Base-by-base conservation (phyloP, 2,888 invertebrate genomes). In the Ochropacha duplaris region DNA sequence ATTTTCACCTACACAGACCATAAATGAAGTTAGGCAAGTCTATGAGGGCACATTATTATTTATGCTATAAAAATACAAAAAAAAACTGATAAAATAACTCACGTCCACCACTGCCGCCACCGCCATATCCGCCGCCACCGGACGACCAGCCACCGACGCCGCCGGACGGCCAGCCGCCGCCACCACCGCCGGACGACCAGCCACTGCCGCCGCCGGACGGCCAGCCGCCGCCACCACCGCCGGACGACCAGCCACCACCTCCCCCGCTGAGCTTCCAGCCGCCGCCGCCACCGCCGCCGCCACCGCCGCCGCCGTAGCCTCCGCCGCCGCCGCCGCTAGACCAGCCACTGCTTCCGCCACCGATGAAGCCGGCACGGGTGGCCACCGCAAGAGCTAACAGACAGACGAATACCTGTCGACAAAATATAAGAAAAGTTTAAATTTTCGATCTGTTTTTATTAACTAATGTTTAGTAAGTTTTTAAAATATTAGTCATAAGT, bases 381-480 rank as follows among this genome's bases (percentile, higher is more conserved):
- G 74, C 87, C 58, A 83, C 90, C 62, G 87, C 86, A 62, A 91
- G 68, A 60, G 88, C 88, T 76, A 92, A 79, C 44, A 92, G 74
- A 74, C 92, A 92, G 57, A 92, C 84, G 81, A 92, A 91, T 65
- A 92, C 86, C 92, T 92, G 84, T 2, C 65, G 68, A 64, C 60
- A 22, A 55, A 52, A 16, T 9, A 24, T 31, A 28, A 11, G 28
- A 9, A 28, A 9, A 28, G 28, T 28, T 4, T 28, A 0, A 0
- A 12, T 12, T 31, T 12, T 4, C 6, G 12, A 1, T 4, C 2
- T 31, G 11, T 2, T 31, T 31, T 12, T 12, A 4, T 1, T 12
- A 12, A 31, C 2, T n/a, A n/a, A n/a, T n/a, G n/a, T n/a, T n/a
- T n/a, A n/a, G n/a, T n/a, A n/a, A n/a, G n/a, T n/a, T n/a, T n/a